A percentile compares a stretch with the other conserved stretches of the same genome.
These are phyloP conservation scores for Helleia helle DNA, from an alignment of 2,888 invertebrate species.

Conservation along the genomic window DNA sequence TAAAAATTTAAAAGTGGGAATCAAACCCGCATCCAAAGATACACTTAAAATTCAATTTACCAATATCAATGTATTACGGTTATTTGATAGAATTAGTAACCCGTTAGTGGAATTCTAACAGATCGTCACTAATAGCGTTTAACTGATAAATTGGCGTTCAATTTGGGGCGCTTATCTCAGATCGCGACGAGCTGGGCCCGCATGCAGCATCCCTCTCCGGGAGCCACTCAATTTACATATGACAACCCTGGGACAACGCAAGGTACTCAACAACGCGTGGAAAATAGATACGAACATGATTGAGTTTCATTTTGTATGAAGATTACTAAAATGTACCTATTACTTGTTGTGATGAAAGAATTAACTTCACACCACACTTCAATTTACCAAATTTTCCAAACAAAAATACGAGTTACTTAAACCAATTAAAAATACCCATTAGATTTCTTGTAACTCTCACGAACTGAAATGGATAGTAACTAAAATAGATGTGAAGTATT, in stretches of 20 bases:
- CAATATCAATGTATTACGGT: not conserved
- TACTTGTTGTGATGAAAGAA: too few species aligned
- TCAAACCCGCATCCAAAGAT: slow-evolving; percentile 1
- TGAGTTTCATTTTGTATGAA: too few species aligned
- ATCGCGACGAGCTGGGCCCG: slow-evolving; percentile 48
- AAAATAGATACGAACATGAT: too few species aligned
- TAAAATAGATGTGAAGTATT: slow-evolving; percentile 15
- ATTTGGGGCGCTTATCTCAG: slow-evolving; percentile 54
- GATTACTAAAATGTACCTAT: too few species aligned
- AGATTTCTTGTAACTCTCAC: too few species aligned
- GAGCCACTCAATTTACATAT: slow-evolving; percentile 47
- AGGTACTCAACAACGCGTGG: too few species aligned
- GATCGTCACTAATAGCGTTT: slow-evolving; percentile 22
- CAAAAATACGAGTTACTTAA: too few species aligned
- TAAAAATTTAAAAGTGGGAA: too few species aligned
- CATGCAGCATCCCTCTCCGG: slow-evolving; percentile 62
- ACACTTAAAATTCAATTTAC: slow-evolving; percentile 10
- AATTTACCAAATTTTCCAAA: too few species aligned
- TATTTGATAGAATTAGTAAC: slow-evolving; percentile 5
- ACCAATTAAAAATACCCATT: too few species aligned
- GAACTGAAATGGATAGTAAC: too few species aligned
- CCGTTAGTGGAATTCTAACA: not conserved
- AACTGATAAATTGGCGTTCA: slow-evolving; percentile 61
- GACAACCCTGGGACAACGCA: slow-evolving; percentile 22
- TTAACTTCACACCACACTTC: too few species aligned